Conservation (phyloP, 2,113 vertebrate species). For the Osmerus eperlanus region DNA sequence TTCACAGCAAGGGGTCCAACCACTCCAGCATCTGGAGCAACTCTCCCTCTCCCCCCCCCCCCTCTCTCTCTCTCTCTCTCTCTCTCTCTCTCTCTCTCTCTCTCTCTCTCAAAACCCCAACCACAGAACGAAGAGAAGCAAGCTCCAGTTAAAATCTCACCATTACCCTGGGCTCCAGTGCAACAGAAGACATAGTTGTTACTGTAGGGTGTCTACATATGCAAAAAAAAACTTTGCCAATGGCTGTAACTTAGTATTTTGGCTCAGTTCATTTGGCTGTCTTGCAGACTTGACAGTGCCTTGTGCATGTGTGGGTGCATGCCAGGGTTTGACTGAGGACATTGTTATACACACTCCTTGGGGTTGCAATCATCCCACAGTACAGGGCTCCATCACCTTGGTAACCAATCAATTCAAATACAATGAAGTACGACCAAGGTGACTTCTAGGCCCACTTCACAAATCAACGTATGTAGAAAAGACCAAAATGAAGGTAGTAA, state of each 20-base stretch:
- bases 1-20: slow-evolving; percentile 48
- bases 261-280: too few relatives aligned
- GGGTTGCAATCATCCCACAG: slow-evolving; percentile 49
- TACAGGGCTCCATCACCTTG: slow-evolving; percentile 63
- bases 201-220: not conserved
- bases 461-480: slow-evolving; percentile 62
- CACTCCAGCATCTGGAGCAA: slow-evolving; percentile 46
- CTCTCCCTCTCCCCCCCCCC: too few relatives aligned
- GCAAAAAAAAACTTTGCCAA: slow-evolving; percentile 4
- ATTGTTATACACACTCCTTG: slow-evolving; percentile 41
- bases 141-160: slow-evolving; percentile 16
- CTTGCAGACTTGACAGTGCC: too few relatives aligned
- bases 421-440: slow-evolving; percentile 61
- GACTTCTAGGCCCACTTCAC: slow-evolving; percentile 62
- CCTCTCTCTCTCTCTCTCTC: not conserved
- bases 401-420: slow-evolving; percentile 66
- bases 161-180: too few relatives aligned
- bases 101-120: slow-evolving; percentile 22
- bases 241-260: not conserved
- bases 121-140: slow-evolving; percentile 21
- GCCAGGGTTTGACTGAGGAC: slow-evolving; percentile 13
- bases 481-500: slow-evolving; percentile 35
- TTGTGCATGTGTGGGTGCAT: not conserved
- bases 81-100: slow-evolving; percentile 2
- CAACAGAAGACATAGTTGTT: not conserved